Base-by-base conservation (phyloP, 2,888 invertebrate species). In the Polydrusus pterygomalis region DNA sequence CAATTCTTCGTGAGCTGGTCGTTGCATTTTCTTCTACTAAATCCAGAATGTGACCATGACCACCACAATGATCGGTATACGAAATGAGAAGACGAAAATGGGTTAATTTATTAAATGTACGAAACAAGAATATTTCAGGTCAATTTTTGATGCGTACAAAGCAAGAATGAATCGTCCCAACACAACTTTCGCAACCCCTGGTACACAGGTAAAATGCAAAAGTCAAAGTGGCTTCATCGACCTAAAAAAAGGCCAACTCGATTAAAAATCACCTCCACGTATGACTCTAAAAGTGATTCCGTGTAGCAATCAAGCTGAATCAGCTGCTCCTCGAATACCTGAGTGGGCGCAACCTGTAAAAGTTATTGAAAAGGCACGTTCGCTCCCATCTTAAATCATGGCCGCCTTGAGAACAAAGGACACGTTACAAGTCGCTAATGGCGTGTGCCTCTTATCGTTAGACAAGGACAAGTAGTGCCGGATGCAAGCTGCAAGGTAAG, bases 341-440 rank as follows among this genome's bases (percentile, higher is more conserved):
- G 83, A 83, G 83, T 83, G 80, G 81, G 79, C 73, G 79, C 79
- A 82, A 82, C 82, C 81, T 81, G 83, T 79, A 75, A 81, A 25
- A 81, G 78, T 82, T 81, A 83, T 83, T 81, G 82, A 83, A 83
- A 83, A 82, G 79, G 83, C 83, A 83, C 83, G 83, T 83, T 79
- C 81, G 51, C 81, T 77, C 77, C 81, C 83, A 81, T 82, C 81
- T 81, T 81, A 81, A 80, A 79, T 81, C 79, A 78, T 78, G 79
- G 78, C 78, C 77, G 74, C 78, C 54, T 38, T 25, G 54, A 81
- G 81, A 82, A 81, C 81, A 81, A 81, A 81, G 78, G 79, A 76
- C 78, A 78, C 70, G 75, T 78, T 76, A 78, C 73, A 73, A 75
- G 69, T 65, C 40, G 65, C 51, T 58, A 67, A 73, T 73, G 73